phyloP scores from a whole-genome alignment of 2,113 vertebrate species.

The Phyllostomus hastatus region DNA sequence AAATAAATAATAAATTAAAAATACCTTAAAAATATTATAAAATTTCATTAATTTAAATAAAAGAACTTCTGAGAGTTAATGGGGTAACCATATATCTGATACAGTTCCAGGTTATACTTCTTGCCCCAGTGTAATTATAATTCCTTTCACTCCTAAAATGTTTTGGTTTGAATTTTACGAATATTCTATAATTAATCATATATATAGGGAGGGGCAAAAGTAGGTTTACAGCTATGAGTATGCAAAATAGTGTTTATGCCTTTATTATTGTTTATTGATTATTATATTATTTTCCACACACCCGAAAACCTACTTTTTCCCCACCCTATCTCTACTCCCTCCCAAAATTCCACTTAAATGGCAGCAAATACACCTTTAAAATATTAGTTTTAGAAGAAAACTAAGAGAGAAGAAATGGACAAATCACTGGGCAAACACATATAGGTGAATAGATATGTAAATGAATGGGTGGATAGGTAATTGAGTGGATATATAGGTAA shows the following conservation, averaged over 20 bases:
- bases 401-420: neutral
- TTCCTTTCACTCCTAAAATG: neutral
- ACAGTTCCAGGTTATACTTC: neutral
- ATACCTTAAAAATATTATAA: neutral
- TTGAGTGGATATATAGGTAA: neutral
- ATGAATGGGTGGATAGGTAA: neutral
- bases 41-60: slow-evolving; percentile 2
- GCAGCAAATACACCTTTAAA: neutral
- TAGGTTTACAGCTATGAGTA: neutral
- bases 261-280: neutral
- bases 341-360: neutral
- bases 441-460: neutral
- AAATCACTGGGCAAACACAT: neutral
- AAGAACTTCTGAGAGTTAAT: neutral
- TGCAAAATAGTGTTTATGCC: neutral
- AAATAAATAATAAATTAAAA: too few relatives aligned
- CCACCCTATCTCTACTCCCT: neutral
- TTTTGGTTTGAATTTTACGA: neutral
- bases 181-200: neutral
- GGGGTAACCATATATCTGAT: neutral
- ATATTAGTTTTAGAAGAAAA: neutral
- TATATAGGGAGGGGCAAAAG: neutral
- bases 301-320: neutral
- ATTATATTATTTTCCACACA: neutral
- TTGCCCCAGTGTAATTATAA: neutral